Evolutionary conservation across 2,797 vertebrate genomes (phyloP).

Genomic region (Alcedo atthis): DNA sequence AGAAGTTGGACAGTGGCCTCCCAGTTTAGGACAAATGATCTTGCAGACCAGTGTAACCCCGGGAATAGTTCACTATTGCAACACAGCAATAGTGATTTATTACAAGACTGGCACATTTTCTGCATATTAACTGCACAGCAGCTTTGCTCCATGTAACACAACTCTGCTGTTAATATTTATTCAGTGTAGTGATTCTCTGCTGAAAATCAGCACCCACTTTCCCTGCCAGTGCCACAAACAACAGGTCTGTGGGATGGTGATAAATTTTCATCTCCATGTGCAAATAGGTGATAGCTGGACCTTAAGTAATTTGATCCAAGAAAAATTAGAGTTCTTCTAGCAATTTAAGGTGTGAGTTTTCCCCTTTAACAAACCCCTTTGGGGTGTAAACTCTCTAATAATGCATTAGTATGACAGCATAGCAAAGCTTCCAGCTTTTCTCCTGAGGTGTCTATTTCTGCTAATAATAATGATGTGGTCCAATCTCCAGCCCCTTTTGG

Average conservation of each 20-base stretch:
- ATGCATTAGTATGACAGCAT: background rate
- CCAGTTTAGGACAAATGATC: background rate
- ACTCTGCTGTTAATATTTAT: background rate
- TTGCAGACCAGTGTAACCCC: background rate
- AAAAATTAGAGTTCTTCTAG: background rate
- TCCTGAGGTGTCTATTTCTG: background rate
- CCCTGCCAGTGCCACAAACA: background rate
- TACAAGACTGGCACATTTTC: background rate
- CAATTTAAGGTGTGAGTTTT: background rate
- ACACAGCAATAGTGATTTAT: background rate
- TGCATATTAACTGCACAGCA: background rate
- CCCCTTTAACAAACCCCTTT: background rate
- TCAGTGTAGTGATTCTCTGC: background rate
- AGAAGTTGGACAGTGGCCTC: background rate
- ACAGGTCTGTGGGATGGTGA: background rate
- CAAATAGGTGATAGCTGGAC: background rate
- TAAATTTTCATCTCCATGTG: background rate
- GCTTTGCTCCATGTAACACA: background rate
- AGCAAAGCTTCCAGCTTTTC: background rate
- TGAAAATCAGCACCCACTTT: background rate
- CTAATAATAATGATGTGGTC: rapidly evolving
- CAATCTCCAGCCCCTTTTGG: rapidly evolving
- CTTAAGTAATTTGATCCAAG: background rate
- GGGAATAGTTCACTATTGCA: background rate
- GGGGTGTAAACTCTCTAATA: background rate